Conservation (phyloP, 23 tunicate species). For the Trididemnum clinides region DNA sequence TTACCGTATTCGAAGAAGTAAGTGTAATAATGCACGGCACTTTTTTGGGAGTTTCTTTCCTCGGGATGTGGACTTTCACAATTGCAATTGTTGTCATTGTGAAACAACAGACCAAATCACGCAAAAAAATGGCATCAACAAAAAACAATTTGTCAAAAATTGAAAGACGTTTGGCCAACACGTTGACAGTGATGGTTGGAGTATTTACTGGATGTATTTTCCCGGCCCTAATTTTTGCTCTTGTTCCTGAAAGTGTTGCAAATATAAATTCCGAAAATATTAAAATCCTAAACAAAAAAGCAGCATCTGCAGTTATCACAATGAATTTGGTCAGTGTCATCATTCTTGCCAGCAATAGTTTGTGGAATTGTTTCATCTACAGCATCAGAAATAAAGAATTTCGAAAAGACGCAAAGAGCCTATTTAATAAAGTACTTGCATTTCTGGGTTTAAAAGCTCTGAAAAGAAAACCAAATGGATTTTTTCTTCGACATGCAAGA, state of each 20-base stretch:
- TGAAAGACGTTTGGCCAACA: background rate
- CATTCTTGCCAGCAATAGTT: conserved; percentile 47
- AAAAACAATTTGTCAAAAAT: background rate
- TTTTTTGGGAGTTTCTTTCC: conserved; percentile 35
- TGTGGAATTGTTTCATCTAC: conserved; percentile 51
- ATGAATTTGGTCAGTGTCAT: conserved; percentile 39
- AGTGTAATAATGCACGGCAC: background rate
- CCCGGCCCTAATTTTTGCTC: conserved; percentile 9
- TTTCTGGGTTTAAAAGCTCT: too few species aligned
- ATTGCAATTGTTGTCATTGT: background rate
- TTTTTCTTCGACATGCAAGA: too few species aligned
- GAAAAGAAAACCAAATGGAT: too few species aligned
- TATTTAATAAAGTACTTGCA: too few species aligned
- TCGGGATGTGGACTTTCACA: conserved; percentile 22
- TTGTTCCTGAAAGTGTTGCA: background rate
- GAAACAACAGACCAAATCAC: conserved; percentile 27
- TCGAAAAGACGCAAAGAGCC: conserved; percentile 12
- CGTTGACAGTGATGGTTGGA: conserved; percentile 9
- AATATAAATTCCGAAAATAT: background rate
- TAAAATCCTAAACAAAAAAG: background rate
- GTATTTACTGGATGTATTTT: conserved; percentile 35
- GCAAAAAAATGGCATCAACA: background rate
- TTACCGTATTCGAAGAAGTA: background rate
- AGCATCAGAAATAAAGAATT: conserved; percentile 57
- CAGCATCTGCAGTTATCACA: conserved; percentile 1